Evolutionary conservation across 2,113 vertebrate genomes (phyloP).

Genomic region (Strix uralensis): DNA sequence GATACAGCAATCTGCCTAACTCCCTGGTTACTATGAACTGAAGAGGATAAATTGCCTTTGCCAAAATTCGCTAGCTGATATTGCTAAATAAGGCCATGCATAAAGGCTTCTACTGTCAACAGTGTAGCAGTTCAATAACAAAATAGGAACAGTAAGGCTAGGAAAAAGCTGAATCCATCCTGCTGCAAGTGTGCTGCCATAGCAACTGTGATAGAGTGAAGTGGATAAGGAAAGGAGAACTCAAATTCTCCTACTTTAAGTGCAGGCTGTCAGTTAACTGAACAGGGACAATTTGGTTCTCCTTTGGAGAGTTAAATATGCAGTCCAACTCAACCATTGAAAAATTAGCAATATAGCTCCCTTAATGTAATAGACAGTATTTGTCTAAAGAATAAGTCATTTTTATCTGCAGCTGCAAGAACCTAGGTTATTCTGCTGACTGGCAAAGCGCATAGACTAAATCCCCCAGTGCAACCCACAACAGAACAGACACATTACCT

Average conservation of each 20-base stretch:
- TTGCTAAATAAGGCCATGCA: neutral
- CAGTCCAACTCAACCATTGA: neutral
- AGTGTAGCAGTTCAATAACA: neutral
- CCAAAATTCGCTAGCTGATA: neutral
- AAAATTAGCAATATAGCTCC: neutral
- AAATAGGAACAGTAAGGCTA: neutral
- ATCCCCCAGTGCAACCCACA: neutral
- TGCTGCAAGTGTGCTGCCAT: neutral
- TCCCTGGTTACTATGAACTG: neutral
- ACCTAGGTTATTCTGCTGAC: neutral
- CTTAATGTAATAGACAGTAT: neutral
- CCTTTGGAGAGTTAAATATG: neutral
- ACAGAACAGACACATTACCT: slow-evolving; percentile 73
- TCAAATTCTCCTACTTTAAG: neutral
- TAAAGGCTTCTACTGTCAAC: neutral
- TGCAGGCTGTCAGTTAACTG: neutral
- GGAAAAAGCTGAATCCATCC: neutral
- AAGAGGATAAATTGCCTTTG: neutral
- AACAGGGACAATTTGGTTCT: neutral
- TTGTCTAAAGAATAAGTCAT: neutral
- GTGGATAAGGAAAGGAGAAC: neutral
- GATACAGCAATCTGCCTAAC: neutral
- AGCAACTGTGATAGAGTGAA: neutral
- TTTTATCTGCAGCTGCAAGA: neutral
- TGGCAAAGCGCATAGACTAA: neutral